A percentile compares a stretch with the other conserved stretches of the same genome.
These are phyloP conservation scores for Drosophila kurseongensis DNA, from an alignment of 1,140 invertebrate species.

Conservation along the genomic window DNA sequence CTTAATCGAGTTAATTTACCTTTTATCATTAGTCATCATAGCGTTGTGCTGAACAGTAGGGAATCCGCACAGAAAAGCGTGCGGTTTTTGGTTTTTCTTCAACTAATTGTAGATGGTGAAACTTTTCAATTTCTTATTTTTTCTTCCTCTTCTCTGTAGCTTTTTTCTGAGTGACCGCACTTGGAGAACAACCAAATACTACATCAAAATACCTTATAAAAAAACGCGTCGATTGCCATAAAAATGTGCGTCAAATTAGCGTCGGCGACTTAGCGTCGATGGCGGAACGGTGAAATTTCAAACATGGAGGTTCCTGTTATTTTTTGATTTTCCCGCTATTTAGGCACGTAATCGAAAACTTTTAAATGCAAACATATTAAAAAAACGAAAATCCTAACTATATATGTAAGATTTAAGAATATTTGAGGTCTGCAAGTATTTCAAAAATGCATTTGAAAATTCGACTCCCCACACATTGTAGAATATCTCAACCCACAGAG, in stretches of 20 bases:
- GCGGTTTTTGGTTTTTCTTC: not conserved
- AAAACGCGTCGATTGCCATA: not conserved
- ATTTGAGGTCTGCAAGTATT: too few species aligned
- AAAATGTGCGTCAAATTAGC: not conserved
- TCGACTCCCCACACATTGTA: too few species aligned
- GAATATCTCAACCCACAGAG: too few species aligned
- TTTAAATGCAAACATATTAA: too few species aligned
- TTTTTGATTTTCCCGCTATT: too few species aligned
- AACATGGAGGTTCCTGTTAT: too few species aligned
- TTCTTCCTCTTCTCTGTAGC: not conserved
- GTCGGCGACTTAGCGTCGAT: too few species aligned
- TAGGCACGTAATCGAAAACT: too few species aligned
- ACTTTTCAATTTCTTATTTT: conserved; percentile 1
- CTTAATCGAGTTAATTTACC: conserved; percentile 44
- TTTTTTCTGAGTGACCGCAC: conserved; percentile 1
- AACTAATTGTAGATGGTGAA: not conserved
- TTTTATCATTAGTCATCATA: conserved; percentile 78
- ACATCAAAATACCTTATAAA: not conserved
- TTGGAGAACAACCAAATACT: not conserved
- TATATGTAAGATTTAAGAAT: too few species aligned
- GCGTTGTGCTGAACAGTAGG: not conserved
- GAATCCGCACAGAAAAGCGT: not conserved
- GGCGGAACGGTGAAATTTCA: too few species aligned
- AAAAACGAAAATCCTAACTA: too few species aligned
- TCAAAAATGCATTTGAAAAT: too few species aligned